Evolutionary conservation across 2,113 vertebrate species (phyloP).

Genomic region (Microtus montanus): DNA sequence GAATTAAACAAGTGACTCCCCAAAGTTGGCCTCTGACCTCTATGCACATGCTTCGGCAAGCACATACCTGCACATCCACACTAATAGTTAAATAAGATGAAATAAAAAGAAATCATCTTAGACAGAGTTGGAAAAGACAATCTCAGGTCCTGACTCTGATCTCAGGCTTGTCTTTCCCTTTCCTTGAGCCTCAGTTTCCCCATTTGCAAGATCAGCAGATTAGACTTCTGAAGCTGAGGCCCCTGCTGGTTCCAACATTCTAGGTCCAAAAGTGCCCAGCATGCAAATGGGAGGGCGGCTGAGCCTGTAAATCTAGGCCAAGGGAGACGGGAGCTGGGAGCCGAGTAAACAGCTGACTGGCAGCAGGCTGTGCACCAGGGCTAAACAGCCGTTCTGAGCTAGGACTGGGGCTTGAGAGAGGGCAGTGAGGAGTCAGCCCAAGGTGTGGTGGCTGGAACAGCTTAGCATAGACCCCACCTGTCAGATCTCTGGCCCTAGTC

Average conservation of each 20-base stretch:
- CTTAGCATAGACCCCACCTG: neutral
- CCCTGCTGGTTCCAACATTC: neutral
- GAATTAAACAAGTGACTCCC: too few relatives aligned
- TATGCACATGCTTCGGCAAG: neutral
- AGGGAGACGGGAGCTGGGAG: slow-evolving; percentile 25
- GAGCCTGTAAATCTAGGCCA: slow-evolving; percentile 35
- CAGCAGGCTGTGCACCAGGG: neutral
- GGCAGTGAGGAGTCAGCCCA: rapidly evolving
- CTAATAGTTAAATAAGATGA: neutral
- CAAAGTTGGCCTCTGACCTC: neutral
- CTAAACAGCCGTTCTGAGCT: neutral
- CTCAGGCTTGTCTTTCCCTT: neutral
- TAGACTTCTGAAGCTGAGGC: neutral
- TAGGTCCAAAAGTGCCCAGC: neutral
- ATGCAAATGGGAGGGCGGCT: neutral
- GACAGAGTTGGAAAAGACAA: neutral
- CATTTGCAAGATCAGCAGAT: neutral
- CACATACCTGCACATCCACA: neutral
- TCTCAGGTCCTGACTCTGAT: neutral
- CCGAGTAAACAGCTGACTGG: slow-evolving; percentile 5
- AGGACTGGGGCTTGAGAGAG: neutral
- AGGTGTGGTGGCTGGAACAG: neutral
- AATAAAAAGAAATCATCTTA: neutral
- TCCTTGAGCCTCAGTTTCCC: slow-evolving; percentile 22
- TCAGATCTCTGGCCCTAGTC: neutral